Evolutionary conservation across 1,140 invertebrate genomes (phyloP), one percentile per base, ranked within the genome.

Genomic region (Drosophila nikananu): DNA sequence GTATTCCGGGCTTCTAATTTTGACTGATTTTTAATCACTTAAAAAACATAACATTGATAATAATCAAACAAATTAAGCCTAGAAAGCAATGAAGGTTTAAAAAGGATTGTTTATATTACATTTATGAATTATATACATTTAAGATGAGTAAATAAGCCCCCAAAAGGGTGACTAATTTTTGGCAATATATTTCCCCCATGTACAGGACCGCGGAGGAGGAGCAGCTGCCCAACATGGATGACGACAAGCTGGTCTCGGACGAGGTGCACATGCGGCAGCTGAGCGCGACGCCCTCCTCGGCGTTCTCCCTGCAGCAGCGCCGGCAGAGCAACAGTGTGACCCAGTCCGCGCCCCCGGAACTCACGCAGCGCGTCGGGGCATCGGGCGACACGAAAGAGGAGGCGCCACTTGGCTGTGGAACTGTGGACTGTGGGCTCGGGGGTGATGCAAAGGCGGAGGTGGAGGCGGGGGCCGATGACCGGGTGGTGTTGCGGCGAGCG

Each of bases 231-330:
- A 92, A 73, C 75, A 92, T 92, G 91, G 91, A 86, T 35, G 91
- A 92, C 41, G 87, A 91, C 75, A 87, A 92, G 75, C 66, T 92
- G 66, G 87, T 92, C 48, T 90, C 87, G 30, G 80, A 84, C 51
- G 87, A 90, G 67, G 84, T 86, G 80, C 84, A 92, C 77, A 73
- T 91, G 49, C 87, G 91, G 21, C 89, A 89, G 42, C 49, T 92
- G 6, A 92, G 84, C 59, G 65, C 91, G 48, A 90, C 91, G 58
- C 91, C 91, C 23, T 72, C 70, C 23, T 72, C 75, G 42, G 54
- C 71, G 4, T 71, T 68, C 35, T 71, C 67, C 42, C 17, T 83
- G 59, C 84, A 86, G 48, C 77, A 81, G 68, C 81, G 68, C 27
- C 74, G 86, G 5, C 83, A 68, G 39, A 73, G 74, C 72, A 83